A percentile compares a stretch with the other conserved stretches of the same genome.
These are phyloP conservation scores for Harpagifer antarcticus DNA, from an alignment of 2,797 vertebrate genomes.

Conservation along the genomic window DNA sequence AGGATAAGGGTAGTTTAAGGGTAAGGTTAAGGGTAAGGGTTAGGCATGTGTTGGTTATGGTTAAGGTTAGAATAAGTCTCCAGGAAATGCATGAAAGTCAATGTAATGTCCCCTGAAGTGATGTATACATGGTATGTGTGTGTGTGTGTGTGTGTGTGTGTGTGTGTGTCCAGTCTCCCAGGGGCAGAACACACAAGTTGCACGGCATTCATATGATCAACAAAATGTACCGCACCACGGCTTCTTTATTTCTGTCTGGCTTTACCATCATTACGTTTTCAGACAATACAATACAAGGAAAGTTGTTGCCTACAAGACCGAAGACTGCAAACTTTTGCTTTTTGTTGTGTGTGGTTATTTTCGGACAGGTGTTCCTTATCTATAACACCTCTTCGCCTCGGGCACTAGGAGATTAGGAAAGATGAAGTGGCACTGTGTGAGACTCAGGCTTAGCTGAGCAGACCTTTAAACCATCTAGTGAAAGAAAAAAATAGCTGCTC, in stretches of 20 bases:
- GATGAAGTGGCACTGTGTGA: constrained; percentile 43
- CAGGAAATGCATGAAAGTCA: too few relatives aligned
- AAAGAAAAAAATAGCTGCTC: too few relatives aligned
- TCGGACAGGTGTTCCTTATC: constrained; percentile 8
- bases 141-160: neutral
- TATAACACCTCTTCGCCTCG: constrained; percentile 23
- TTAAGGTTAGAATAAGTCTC: too few relatives aligned
- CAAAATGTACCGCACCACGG: constrained; percentile 5
- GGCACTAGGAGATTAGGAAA: constrained; percentile 36
- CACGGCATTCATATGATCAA: constrained; percentile 35
- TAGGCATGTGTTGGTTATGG: too few relatives aligned
- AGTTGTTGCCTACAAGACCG: constrained; percentile 20
- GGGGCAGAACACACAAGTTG: constrained; percentile 14
- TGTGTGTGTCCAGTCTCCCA: constrained; percentile 1
- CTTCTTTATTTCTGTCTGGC: constrained; percentile 10
- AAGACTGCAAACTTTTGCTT: constrained; percentile 9
- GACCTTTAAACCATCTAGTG: constrained; percentile 11
- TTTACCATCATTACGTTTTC: constrained; percentile 32
- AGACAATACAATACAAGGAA: neutral
- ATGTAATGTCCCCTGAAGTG: too few relatives aligned
- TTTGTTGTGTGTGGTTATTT: constrained; percentile 19
- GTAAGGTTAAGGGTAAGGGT: too few relatives aligned
- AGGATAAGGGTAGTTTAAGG: too few relatives aligned
- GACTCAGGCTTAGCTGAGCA: constrained; percentile 33
- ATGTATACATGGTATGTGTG: neutral